Evolutionary conservation across 2,797 vertebrate genomes (phyloP).

Genomic region (Threskiornis aethiopicus): DNA sequence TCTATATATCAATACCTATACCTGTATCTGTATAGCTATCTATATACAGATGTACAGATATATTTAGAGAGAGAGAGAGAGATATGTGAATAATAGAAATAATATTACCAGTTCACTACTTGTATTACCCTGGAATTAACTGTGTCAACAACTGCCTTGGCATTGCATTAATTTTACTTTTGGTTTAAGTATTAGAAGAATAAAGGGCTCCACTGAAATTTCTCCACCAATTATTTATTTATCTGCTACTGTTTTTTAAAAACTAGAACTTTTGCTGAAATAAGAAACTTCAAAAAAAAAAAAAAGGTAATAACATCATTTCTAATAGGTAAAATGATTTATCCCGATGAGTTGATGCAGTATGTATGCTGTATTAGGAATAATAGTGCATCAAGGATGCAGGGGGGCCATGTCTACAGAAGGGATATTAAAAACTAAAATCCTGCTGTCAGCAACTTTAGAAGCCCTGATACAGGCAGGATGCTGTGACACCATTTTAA

Average conservation of each 20-base stretch:
- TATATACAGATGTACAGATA: too few species aligned
- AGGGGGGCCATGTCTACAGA: background rate
- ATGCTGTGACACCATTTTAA: background rate
- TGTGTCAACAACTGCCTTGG: background rate
- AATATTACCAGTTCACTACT: background rate
- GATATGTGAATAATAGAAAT: background rate
- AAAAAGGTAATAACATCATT: background rate
- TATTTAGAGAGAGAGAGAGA: background rate
- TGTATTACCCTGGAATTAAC: background rate
- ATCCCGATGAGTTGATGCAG: background rate
- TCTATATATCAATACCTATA: background rate
- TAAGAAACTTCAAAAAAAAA: background rate
- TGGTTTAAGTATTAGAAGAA: background rate
- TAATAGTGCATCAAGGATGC: background rate
- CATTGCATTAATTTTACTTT: background rate
- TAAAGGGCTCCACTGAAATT: background rate
- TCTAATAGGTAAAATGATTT: background rate
- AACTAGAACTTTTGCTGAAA: background rate
- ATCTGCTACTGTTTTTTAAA: background rate
- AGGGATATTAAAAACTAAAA: background rate
- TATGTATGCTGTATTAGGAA: accelerated
- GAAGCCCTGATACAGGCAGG: background rate
- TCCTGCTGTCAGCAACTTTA: background rate
- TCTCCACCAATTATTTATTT: background rate
- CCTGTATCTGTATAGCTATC: background rate